A percentile compares a stretch with the other conserved stretches of the same genome.
Conservation (phyloP, 2,113 vertebrate species). For the Cichladusa arquata region DNA sequence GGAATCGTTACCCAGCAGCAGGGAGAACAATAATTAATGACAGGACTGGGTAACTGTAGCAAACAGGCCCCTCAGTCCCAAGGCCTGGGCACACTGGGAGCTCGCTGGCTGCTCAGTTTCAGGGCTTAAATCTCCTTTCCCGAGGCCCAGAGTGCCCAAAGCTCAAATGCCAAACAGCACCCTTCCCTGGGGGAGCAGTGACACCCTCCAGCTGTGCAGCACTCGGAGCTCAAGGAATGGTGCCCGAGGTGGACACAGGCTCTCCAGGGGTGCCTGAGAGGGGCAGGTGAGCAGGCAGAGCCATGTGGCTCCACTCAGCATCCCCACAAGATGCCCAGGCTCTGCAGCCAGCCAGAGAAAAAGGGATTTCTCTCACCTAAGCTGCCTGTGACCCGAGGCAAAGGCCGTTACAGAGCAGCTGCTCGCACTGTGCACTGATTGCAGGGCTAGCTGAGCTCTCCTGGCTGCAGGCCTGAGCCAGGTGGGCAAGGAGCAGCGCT, state of each 20-base stretch:
- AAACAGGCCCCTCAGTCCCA: no score
- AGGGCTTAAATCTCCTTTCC: fast-evolving
- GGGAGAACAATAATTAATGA: no score
- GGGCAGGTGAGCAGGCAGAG: background rate
- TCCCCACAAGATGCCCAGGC: fast-evolving
- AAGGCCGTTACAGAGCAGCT: background rate
- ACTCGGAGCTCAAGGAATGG: background rate
- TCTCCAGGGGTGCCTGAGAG: background rate
- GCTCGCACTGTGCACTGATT: background rate
- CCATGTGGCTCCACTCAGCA: background rate
- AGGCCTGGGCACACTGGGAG: no score
- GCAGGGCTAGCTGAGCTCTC: background rate
- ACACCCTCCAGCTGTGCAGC: fast-evolving
- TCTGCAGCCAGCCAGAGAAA: fast-evolving
- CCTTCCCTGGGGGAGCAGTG: background rate
- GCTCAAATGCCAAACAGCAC: no score
- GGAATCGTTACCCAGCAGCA: no score
- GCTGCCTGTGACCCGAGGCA: background rate
- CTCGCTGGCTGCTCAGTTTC: background rate
- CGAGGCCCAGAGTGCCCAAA: background rate
- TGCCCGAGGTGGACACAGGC: background rate
- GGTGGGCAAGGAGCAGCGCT: background rate
- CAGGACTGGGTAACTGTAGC: no score
- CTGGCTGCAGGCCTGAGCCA: background rate
- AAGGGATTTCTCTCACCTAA: background rate